Conservation (phyloP, 2,113 vertebrate genomes). For the Atrichornis clamosus region DNA sequence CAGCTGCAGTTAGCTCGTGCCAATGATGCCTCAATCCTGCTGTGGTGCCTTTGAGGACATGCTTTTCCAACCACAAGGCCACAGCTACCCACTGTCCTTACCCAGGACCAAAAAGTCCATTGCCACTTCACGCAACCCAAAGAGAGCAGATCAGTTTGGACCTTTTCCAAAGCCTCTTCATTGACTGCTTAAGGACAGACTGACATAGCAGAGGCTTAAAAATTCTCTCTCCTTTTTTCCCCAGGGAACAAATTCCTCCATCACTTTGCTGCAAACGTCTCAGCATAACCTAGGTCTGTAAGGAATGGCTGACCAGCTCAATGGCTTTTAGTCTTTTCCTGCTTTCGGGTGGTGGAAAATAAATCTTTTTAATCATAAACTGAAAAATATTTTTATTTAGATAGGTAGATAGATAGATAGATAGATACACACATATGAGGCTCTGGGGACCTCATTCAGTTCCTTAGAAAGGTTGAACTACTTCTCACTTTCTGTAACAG, state of each 20-base stretch:
- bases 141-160: background rate
- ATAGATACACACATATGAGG: background rate
- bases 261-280: background rate
- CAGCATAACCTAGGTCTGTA: background rate
- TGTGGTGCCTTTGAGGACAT: background rate
- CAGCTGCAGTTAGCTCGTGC: background rate
- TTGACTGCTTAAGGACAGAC: background rate
- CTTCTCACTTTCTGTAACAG: background rate
- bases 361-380: background rate
- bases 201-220: background rate
- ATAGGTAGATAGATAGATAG: too few relatives aligned
- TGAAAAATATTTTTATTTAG: background rate
- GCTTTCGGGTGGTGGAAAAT: background rate
- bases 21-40: fast-evolving
- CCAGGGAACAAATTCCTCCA: background rate
- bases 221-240: background rate
- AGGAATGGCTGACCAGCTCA: background rate
- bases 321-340: background rate
- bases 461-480: background rate
- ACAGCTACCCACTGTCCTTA: background rate
- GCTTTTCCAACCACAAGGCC: background rate
- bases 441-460: background rate
- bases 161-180: background rate
- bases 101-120: background rate
- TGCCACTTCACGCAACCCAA: background rate